Evolutionary conservation across 2,888 invertebrate species (phyloP), one percentile per base, ranked within the genome.

Genomic region (Globia sparganii): DNA sequence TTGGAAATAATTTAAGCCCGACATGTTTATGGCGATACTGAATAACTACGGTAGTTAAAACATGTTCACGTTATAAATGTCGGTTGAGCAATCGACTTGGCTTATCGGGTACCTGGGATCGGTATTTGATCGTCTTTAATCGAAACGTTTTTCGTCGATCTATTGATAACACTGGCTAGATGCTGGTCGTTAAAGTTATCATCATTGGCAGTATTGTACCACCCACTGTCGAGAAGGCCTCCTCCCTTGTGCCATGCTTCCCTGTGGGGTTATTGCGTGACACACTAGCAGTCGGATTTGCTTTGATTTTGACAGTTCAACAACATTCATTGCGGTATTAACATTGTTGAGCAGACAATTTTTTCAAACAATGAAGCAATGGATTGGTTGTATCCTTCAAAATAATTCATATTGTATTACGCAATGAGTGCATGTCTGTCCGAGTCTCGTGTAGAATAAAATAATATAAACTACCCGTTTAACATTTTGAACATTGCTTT

Each of bases 1-100:
- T 86, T 83, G 68, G 61, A 78, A 83, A 86, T 83, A 78, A 86
- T 78, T 86, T 86, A 78, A 59, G 28, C 43, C 18, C 37, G 83
- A 84, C 86, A 86, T 84, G 72, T 84, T 84, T 84, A 84, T 70
- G 73, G 69, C 40, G n/a, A 67, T 53, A 74, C 73, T 58, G 73
- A 49, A 82, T 73, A 85, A 77, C 68, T 69, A 31, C 74, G 79
- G 79, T 74, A 74, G 83, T 84, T 67, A 75, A 83, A 83, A 68
- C 28, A 78, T 84, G 73, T 66, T 71, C 37, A 86, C 71, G 28
- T 78, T 65, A 68, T 78, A 65, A 78, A 74, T 64, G 71, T 53
- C 53, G 64, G 71, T 83, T 59, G 66, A 28, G 86, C 77, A 85
- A 82, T 81, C 59, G 40, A 28, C 59, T 78, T 34, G 21, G 62